Conservation (phyloP, 2,113 vertebrate species). For the Anseranas semipalmata region DNA sequence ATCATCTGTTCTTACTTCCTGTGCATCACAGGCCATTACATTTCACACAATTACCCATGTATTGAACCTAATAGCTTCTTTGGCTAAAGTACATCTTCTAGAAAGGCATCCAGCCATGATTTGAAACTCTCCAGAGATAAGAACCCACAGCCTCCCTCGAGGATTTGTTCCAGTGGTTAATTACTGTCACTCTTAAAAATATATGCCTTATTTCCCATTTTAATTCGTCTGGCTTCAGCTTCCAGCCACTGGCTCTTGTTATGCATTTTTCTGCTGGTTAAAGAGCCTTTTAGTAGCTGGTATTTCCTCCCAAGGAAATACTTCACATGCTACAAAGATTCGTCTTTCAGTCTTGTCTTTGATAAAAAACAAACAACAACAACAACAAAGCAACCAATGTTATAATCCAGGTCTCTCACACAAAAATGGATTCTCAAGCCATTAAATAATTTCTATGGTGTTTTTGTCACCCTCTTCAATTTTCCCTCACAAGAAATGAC, state of each 20-base stretch:
- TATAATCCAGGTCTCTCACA: background rate
- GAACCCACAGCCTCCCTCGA: constrained; percentile 1
- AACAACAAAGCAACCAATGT: background rate
- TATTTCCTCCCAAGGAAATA: background rate
- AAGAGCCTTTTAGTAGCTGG: background rate
- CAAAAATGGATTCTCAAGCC: background rate
- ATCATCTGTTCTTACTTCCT: constrained; percentile 55
- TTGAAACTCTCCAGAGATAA: constrained; percentile 27
- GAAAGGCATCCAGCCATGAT: constrained; percentile 44
- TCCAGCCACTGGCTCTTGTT: constrained; percentile 7
- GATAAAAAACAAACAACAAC: background rate
- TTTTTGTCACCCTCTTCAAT: background rate
- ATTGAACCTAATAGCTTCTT: constrained; percentile 56
- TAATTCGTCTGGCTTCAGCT: constrained; percentile 42
- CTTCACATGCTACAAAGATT: background rate
- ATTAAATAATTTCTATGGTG: background rate
- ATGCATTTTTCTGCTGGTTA: background rate
- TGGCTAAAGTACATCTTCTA: constrained; percentile 34
- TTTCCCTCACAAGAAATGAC: background rate
- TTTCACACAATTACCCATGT: constrained; percentile 50
- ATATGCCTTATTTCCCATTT: constrained; percentile 44
- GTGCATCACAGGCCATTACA: constrained; percentile 56
- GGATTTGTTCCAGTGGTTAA: constrained; percentile 51
- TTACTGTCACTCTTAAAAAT: constrained; percentile 47
- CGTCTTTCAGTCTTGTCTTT: background rate